Evolutionary conservation across 2,797 vertebrate species (phyloP).

Genomic region (Cynodonichthys magdalenae): DNA sequence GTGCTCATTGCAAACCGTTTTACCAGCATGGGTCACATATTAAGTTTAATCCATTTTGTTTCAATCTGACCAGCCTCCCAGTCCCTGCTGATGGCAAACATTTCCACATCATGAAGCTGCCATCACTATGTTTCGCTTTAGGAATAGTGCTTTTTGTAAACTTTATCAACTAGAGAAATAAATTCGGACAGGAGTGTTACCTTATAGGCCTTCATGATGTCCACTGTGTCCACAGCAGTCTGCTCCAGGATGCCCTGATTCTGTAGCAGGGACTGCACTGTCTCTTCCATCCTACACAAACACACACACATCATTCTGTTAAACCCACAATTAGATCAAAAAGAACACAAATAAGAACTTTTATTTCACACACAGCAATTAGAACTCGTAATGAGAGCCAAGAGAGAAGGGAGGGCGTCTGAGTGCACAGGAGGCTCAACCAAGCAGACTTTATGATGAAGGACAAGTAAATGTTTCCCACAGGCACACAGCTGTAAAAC

Average conservation of each 20-base stretch:
- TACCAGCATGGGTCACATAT: too few relatives aligned
- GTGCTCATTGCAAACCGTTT: too few relatives aligned
- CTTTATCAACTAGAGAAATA: too few relatives aligned
- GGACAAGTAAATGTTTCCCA: neutral
- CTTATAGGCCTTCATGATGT: conserved; percentile 87
- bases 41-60: too few relatives aligned
- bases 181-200: conserved; percentile 49
- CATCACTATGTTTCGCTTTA: too few relatives aligned
- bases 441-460: neutral
- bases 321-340: neutral
- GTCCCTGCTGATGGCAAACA: too few relatives aligned
- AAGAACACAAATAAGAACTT: too few relatives aligned
- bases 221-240: conserved; percentile 83
- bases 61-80: too few relatives aligned
- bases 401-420: neutral
- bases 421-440: neutral
- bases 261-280: conserved; percentile 88
- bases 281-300: conserved; percentile 90
- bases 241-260: conserved; percentile 84
- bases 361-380: neutral
- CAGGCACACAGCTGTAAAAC: neutral
- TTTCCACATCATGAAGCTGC: too few relatives aligned
- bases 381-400: neutral
- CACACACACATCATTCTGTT: neutral
- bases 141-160: too few relatives aligned